A percentile compares a stretch with the other conserved stretches of the same genome.
Conservation (phyloP, 2,888 invertebrate genomes). For the Parnassius apollo region DNA sequence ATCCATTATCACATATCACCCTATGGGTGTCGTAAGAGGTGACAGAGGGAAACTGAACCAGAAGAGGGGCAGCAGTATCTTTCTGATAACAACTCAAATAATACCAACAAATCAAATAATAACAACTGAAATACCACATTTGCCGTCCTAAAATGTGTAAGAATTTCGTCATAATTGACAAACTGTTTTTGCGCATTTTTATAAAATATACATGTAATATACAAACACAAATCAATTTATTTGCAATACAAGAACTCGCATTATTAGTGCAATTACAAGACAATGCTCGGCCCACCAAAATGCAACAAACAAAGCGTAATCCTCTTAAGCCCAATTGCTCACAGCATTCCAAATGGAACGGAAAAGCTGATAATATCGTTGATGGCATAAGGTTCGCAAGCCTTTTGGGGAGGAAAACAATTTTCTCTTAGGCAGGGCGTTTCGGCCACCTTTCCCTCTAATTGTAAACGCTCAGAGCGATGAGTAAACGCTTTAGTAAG, state of each 20-base stretch:
- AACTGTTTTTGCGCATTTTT: too few species aligned
- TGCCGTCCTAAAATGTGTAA: too few species aligned
- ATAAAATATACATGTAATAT: too few species aligned
- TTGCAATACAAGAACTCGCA: neutral
- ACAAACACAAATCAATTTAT: too few species aligned
- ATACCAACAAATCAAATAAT: too few species aligned
- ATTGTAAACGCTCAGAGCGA: slow-evolving; percentile 54
- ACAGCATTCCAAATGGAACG: slow-evolving; percentile 47
- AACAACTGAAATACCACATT: too few species aligned
- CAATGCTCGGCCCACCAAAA: slow-evolving; percentile 28
- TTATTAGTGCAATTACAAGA: slow-evolving; percentile 22
- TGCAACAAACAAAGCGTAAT: slow-evolving; percentile 41
- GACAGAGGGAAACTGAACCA: too few species aligned
- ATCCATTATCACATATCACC: too few species aligned
- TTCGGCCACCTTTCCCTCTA: slow-evolving; percentile 53
- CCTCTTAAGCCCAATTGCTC: slow-evolving; percentile 51
- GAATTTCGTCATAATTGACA: too few species aligned
- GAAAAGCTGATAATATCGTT: slow-evolving; percentile 51
- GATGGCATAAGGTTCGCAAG: slow-evolving; percentile 40
- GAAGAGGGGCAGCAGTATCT: too few species aligned
- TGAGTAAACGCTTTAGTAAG: slow-evolving; percentile 41
- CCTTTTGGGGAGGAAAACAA: slow-evolving; percentile 56
- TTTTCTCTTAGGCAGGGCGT: slow-evolving; percentile 50
- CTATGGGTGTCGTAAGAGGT: too few species aligned
- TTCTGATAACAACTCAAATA: too few species aligned